phyloP scores from a whole-genome alignment of 2,113 vertebrate species.

The Eublepharis macularius region DNA sequence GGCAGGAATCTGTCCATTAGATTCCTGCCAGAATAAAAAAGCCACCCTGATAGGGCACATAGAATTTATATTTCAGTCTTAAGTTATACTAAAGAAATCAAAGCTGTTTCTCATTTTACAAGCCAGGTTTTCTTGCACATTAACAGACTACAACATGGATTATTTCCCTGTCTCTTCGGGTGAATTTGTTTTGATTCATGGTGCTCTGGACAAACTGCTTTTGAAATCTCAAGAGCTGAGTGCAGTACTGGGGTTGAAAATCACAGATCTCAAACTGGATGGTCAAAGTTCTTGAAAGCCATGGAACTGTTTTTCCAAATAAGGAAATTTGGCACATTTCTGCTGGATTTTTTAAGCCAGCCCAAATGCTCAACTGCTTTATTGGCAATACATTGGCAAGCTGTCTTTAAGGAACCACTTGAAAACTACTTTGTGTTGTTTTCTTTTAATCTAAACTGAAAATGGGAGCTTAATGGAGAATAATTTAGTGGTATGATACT shows the following conservation, averaged over 20 bases:
- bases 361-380: conserved; percentile 72
- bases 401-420: conserved; percentile 63
- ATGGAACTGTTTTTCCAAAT: conserved; percentile 78
- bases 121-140: neutral
- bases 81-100: neutral
- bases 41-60: neutral
- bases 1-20: no score
- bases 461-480: conserved; percentile 20
- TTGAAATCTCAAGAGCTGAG: conserved; percentile 38
- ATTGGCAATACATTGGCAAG: conserved; percentile 81
- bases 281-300: conserved; percentile 77
- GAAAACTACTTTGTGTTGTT: conserved; percentile 55
- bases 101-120: neutral
- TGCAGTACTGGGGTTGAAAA: conserved; percentile 56
- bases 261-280: conserved; percentile 76
- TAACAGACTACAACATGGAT: neutral
- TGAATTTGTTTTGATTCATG: conserved; percentile 15
- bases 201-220: neutral
- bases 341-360: conserved; percentile 79
- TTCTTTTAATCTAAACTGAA: neutral
- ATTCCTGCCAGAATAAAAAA: neutral
- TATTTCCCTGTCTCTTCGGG: conserved; percentile 23
- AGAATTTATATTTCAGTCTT: conserved; percentile 18
- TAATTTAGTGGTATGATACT: conserved; percentile 12
- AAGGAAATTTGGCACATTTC: conserved; percentile 78